A percentile compares a stretch with the other conserved stretches of the same genome.
Evolutionary conservation across 2,113 vertebrate species (phyloP).

Genomic region (Peromyscus maniculatus): DNA sequence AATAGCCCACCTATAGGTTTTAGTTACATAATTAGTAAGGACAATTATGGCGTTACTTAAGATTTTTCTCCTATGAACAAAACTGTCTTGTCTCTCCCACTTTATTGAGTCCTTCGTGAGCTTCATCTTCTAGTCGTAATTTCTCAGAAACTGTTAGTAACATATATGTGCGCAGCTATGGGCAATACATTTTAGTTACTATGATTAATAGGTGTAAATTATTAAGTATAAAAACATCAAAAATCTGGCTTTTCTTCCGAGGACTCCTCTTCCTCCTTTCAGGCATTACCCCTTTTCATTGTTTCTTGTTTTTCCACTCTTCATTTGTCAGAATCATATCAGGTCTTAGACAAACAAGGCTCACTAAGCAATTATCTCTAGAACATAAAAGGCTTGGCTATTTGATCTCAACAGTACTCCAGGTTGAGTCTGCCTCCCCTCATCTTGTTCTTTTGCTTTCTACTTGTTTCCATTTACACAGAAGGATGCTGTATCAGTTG

Average conservation of each 20-base stretch:
- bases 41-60: background rate
- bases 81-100: background rate
- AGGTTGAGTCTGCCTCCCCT: background rate
- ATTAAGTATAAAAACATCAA: background rate
- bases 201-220: background rate
- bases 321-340: background rate
- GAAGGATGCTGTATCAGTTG: background rate
- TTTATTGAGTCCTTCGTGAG: background rate
- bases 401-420: background rate
- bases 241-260: background rate
- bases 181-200: background rate
- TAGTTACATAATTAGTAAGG: background rate
- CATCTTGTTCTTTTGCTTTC: background rate
- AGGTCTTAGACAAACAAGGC: background rate
- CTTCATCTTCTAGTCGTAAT: background rate
- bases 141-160: background rate
- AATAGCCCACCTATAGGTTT: background rate
- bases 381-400: background rate
- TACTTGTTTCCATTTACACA: background rate
- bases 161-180: background rate
- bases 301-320: background rate
- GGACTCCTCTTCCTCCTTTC: accelerated
- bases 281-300: background rate
- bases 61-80: background rate
- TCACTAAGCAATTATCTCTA: background rate